Evolutionary conservation across 1,140 invertebrate species (phyloP), one percentile per base, ranked within the genome.

Genomic region (Dolichoris vasculosae): DNA sequence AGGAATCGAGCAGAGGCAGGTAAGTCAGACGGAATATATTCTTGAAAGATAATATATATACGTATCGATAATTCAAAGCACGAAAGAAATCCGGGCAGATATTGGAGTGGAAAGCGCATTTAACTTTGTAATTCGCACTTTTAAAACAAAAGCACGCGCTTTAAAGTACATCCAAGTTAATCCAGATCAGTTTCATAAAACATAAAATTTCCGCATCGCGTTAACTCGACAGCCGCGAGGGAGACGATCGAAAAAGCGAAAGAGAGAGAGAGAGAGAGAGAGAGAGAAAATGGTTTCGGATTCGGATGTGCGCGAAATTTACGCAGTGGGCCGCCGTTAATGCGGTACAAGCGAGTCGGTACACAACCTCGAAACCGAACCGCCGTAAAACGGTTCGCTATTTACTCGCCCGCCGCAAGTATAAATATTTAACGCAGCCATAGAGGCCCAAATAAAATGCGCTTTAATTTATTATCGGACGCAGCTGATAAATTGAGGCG

Each of bases 381-480:
- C n/a, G 26, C 4, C 7, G 38, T 26, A 38, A 26, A 40, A 23
- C 51, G 76, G 23, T 59, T 23, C 40, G 43, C 1, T 48, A 26
- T 20, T 75, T 48, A 23, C 43, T 7, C 46, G 63, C 0, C 71
- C 1, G 35, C 23, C 67, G 17, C 64, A 64, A 87, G 84, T 87
- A 87, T 89, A 88, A 89, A 90, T 88, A 89, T 89, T 88, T 89
- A 89, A 88, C 85, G 86, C 79, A 76, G 82, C 87, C 87, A 82
- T 82, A 82, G 55, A 75, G 82, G 2, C 83, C 75, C 78, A 88
- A 87, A 87, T 89, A 89, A 90, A 90, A 90, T 88, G 85, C 86
- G 48, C 77, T 87, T 88, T 48, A 89, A 89, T 89, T 90, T 90
- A 88, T 89, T 87, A 87, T 35, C 40, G 55, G 43, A 77, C 67